Percentiles rank a stretch among this genome's conserved stretches.
Conservation (phyloP, 2,888 invertebrate genomes). For the Hyles lineata region DNA sequence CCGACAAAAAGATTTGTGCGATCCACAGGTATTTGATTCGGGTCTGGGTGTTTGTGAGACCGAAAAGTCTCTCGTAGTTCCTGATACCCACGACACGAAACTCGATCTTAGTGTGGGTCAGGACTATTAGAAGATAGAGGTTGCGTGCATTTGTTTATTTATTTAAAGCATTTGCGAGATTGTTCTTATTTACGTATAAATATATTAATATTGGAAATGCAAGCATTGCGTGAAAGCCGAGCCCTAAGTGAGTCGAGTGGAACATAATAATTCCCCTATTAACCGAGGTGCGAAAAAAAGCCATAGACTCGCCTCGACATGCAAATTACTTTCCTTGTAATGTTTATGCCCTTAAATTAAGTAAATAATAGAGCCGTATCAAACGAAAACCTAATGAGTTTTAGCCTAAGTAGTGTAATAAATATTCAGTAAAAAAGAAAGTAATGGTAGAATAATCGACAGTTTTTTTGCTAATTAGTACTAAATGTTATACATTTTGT, state of each 20-base stretch:
- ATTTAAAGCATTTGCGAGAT: neutral
- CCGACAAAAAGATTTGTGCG: too few relatives aligned
- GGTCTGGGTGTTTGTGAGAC: too few relatives aligned
- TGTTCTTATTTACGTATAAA: neutral
- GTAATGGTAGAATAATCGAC: too few relatives aligned
- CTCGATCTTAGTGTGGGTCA: too few relatives aligned
- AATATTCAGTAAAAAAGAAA: too few relatives aligned
- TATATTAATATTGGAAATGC: slow-evolving; percentile 12
- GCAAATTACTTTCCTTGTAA: slow-evolving; percentile 17
- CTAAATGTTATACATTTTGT: too few relatives aligned
- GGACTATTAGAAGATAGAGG: too few relatives aligned
- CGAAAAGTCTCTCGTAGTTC: too few relatives aligned
- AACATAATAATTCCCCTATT: slow-evolving; percentile 33
- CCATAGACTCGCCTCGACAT: slow-evolving; percentile 15
- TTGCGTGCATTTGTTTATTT: too few relatives aligned
- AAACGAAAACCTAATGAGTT: neutral
- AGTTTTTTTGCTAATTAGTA: too few relatives aligned
- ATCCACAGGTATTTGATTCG: too few relatives aligned
- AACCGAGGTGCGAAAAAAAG: slow-evolving; percentile 34
- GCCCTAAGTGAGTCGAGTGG: slow-evolving; percentile 29
- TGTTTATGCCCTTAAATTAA: slow-evolving; percentile 11
- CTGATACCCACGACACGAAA: too few relatives aligned
- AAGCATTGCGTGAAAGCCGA: slow-evolving; percentile 11
- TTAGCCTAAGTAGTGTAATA: neutral
- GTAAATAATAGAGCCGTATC: neutral